Evolutionary conservation across 2,113 vertebrate genomes (phyloP).

Genomic region (Mormoops blainvillei): DNA sequence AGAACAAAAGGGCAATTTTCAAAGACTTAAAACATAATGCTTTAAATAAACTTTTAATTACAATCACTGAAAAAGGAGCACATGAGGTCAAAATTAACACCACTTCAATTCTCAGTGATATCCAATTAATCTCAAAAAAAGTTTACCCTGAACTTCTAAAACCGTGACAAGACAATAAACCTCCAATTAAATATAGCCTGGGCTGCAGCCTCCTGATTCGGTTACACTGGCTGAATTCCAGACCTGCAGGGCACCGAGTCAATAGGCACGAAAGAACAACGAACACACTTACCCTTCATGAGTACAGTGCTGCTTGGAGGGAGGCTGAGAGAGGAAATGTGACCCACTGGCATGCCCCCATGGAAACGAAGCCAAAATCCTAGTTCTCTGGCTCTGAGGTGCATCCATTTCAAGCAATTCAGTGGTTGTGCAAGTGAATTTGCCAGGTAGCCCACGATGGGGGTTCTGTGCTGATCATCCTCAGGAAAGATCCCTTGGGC

Average conservation of each 20-base stretch:
- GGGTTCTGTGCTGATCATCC: not conserved
- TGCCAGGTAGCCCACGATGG: not conserved
- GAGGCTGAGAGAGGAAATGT: constrained; percentile 59
- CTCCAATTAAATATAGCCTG: constrained; percentile 58
- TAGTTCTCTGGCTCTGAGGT: constrained; percentile 9
- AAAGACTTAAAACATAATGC: not conserved
- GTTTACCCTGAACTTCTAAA: not conserved
- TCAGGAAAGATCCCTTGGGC: not conserved
- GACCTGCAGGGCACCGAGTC: constrained; percentile 17
- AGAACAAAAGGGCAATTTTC: not conserved
- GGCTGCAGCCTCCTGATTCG: not conserved
- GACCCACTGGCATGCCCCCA: constrained; percentile 37
- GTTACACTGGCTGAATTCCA: constrained; percentile 48
- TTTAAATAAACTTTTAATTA: not conserved
- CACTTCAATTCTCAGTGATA: not conserved
- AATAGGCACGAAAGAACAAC: constrained; percentile 31
- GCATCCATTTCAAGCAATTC: constrained; percentile 7
- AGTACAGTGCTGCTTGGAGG: constrained; percentile 66
- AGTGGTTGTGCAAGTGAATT: not conserved
- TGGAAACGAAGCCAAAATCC: constrained; percentile 25
- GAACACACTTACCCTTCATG: constrained; percentile 52
- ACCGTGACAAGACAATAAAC: constrained; percentile 21
- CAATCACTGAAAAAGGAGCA: not conserved
- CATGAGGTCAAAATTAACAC: not conserved
- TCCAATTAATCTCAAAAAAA: not conserved